These are phyloP conservation scores for Mimas tiliae DNA, from an alignment of 2,888 invertebrate species.

Conservation along the genomic window DNA sequence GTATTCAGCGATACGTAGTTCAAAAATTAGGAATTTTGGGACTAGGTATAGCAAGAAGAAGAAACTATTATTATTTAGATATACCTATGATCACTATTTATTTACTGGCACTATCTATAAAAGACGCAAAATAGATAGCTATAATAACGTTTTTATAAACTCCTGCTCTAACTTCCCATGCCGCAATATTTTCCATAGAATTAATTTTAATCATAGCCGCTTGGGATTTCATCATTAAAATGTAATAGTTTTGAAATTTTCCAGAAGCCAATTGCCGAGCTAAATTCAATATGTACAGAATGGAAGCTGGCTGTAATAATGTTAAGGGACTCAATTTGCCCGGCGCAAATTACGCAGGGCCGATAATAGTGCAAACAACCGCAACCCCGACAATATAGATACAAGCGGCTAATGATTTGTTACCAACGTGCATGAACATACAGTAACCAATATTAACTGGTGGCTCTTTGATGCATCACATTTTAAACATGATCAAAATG, in stretches of 20 bases:
- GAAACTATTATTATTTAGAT: too few relatives aligned
- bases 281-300: slow-evolving; percentile 24
- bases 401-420: slow-evolving; percentile 31
- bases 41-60: too few relatives aligned
- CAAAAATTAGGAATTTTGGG: not conserved
- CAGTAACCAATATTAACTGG: not conserved
- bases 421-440: slow-evolving; percentile 1
- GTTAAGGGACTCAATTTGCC: slow-evolving; percentile 39
- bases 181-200: not conserved
- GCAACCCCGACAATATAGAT: slow-evolving; percentile 2
- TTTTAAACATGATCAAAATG: not conserved
- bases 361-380: slow-evolving; percentile 29
- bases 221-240: slow-evolving; percentile 9
- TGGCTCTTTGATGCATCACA: not conserved
- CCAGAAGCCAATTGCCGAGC: slow-evolving; percentile 15
- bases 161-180: not conserved
- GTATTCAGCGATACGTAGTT: not conserved
- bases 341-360: slow-evolving; percentile 37
- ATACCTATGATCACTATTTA: too few relatives aligned
- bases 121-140: not conserved
- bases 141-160: not conserved
- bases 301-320: slow-evolving; percentile 26
- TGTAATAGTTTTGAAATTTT: slow-evolving; percentile 14
- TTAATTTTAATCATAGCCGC: slow-evolving; percentile 6
- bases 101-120: not conserved